Conservation (phyloP, 2,113 vertebrate genomes). For the Chaetorhynchus papuensis region DNA sequence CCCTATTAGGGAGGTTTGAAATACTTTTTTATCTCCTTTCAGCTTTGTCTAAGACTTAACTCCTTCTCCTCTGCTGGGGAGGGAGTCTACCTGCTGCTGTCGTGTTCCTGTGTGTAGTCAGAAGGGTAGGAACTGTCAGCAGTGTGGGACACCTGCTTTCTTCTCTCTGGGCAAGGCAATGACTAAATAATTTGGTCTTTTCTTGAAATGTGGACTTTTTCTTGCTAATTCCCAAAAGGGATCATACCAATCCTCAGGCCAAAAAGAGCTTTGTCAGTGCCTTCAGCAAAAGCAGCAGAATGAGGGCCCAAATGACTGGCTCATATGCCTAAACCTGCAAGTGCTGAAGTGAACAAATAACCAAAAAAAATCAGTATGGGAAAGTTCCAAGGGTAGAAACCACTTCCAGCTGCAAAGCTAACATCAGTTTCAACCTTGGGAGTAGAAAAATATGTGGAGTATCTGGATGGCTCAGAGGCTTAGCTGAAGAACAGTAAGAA, state of each 20-base stretch:
- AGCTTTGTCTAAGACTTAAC: conserved; percentile 9
- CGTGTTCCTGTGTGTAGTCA: neutral
- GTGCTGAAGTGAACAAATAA: neutral
- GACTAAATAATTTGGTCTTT: neutral
- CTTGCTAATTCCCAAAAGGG: neutral
- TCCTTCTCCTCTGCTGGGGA: neutral
- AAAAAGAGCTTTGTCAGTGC: neutral
- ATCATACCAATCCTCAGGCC: neutral
- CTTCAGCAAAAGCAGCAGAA: neutral
- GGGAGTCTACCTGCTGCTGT: neutral
- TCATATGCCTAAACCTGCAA: neutral
- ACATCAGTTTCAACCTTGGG: neutral
- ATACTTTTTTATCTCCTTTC: neutral
- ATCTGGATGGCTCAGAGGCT: neutral
- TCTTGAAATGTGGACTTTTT: neutral
- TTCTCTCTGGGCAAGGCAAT: neutral
- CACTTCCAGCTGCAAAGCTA: neutral
- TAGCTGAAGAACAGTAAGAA: neutral
- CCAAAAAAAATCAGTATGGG: neutral
- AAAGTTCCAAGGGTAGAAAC: neutral
- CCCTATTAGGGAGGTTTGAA: neutral
- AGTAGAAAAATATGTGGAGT: neutral
- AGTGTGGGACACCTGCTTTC: neutral
- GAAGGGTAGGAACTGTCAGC: neutral
- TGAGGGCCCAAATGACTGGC: neutral